These are phyloP conservation scores for Tanytarsus gracilentus DNA, from an alignment of 2,888 invertebrate species.

Conservation along the genomic window DNA sequence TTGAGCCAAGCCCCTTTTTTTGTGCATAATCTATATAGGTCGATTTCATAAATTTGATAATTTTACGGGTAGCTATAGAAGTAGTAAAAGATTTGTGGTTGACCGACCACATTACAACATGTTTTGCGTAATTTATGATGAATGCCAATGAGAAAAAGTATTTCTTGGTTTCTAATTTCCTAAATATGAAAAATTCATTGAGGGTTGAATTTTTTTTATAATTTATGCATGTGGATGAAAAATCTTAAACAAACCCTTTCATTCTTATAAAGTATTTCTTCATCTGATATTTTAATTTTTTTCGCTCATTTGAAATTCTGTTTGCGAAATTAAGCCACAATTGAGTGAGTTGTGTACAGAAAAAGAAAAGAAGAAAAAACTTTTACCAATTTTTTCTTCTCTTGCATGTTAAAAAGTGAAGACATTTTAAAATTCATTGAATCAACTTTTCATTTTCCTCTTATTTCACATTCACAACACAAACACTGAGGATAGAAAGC, in stretches of 20 bases:
- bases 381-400: too few species aligned
- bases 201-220: background rate
- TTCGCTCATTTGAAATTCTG: constrained; percentile 3
- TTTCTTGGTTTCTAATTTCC: too few species aligned
- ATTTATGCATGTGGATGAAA: background rate
- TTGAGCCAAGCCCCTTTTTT: constrained; percentile 7
- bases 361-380: background rate
- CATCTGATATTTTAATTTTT: constrained; percentile 22
- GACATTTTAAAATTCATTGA: background rate
- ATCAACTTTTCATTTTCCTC: too few species aligned
- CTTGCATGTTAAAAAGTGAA: background rate
- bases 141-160: too few species aligned
- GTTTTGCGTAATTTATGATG: too few species aligned
- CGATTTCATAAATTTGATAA: too few species aligned
- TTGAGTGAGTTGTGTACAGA: background rate
- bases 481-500: too few species aligned
- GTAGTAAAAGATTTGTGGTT: too few species aligned
- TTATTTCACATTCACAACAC: too few species aligned
- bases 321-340: constrained; percentile 2
- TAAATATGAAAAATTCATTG: constrained; percentile 1
- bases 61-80: too few species aligned
- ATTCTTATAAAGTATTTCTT: background rate
- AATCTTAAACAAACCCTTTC: background rate
- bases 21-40: too few species aligned
- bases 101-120: too few species aligned